Percentiles rank a stretch among this genome's conserved stretches.
Evolutionary conservation across 2,797 vertebrate genomes (phyloP).

Genomic region (Coreius guichenoti): DNA sequence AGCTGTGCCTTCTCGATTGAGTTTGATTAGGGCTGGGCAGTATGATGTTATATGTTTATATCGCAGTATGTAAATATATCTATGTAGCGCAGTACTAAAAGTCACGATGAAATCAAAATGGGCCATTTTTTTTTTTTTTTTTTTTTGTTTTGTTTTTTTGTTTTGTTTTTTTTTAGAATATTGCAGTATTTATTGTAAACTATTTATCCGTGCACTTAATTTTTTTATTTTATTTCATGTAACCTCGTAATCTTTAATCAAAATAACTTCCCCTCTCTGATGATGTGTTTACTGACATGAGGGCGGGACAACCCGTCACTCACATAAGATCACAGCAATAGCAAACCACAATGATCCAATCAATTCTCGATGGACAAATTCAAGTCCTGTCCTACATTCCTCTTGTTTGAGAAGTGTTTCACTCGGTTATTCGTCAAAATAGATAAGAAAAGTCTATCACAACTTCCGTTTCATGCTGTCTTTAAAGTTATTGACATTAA

Average conservation of each 20-base stretch:
- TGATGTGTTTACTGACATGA: neutral
- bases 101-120: neutral
- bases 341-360: neutral
- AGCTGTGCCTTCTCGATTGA: neutral
- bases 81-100: neutral
- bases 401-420: neutral
- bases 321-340: neutral
- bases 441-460: no score
- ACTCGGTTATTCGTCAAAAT: neutral
- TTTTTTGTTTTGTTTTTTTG: no score
- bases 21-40: neutral
- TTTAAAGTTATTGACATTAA: neutral
- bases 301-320: neutral
- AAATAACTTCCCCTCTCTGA: no score
- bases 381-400: neutral
- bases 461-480: neutral
- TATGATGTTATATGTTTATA: neutral
- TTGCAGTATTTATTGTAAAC: neutral
- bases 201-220: no score
- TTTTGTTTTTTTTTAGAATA: neutral
- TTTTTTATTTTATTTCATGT: neutral
- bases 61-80: neutral
- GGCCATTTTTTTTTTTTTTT: neutral
- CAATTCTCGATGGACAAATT: neutral
- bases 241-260: no score